phyloP scores from a whole-genome alignment of 2,113 vertebrate species.

The Ahaetulla prasina region DNA sequence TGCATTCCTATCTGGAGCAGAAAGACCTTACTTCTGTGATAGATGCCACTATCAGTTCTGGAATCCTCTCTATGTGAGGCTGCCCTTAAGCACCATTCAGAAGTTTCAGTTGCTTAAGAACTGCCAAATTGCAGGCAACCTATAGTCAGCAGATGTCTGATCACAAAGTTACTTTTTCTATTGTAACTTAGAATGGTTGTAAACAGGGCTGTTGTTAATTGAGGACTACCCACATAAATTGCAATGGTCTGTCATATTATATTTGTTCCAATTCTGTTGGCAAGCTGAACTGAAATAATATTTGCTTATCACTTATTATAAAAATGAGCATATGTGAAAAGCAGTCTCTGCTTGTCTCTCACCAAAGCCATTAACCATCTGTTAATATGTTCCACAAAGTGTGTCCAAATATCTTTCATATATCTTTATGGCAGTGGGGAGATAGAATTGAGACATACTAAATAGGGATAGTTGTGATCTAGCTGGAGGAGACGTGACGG shows the following conservation, averaged over 20 bases:
- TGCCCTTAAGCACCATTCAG: no score
- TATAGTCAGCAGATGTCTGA: background rate
- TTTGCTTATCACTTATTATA: background rate
- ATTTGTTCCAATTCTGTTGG: background rate
- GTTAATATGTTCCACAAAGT: background rate
- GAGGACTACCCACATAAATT: background rate
- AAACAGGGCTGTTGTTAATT: background rate
- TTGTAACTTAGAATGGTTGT: background rate
- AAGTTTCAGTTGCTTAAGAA: no score
- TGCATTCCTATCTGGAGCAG: no score
- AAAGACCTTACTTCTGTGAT: no score
- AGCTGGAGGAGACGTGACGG: no score
- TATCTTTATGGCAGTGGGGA: background rate
- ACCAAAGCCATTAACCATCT: background rate
- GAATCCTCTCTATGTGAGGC: no score
- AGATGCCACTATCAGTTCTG: no score
- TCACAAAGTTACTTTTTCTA: background rate
- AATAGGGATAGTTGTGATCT: no score
- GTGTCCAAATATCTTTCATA: background rate
- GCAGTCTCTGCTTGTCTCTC: background rate
- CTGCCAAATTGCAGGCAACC: no score
- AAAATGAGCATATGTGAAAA: background rate
- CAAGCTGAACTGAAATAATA: background rate
- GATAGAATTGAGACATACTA: no score
- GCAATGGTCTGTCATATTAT: background rate